Percentiles rank a stretch among this genome's conserved stretches.
Conservation (phyloP, 2,888 invertebrate genomes). For the Myathropa florea region DNA sequence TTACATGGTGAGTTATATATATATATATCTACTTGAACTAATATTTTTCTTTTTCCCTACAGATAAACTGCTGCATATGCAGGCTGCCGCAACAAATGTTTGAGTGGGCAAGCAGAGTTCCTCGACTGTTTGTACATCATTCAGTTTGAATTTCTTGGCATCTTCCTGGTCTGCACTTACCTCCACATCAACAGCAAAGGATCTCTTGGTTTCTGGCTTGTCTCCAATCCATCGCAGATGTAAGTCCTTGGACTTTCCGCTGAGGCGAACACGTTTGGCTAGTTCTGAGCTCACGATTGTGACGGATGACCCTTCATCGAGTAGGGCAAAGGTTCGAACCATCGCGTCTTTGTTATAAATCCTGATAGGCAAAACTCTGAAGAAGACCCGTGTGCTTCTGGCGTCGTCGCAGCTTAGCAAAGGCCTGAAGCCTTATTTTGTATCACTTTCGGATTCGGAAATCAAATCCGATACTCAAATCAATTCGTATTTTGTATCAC, state of each 20-base stretch:
- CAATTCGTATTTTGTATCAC: too few relatives aligned
- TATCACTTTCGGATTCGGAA: too few relatives aligned
- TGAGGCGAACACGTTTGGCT: background rate
- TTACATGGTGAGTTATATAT: too few relatives aligned
- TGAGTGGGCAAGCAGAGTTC: background rate
- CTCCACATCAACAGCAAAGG: background rate
- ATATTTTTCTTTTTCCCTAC: too few relatives aligned
- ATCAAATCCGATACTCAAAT: too few relatives aligned
- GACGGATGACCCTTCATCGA: background rate
- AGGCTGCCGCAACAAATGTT: too few relatives aligned
- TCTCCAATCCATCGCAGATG: background rate
- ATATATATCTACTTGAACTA: too few relatives aligned
- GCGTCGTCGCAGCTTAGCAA: background rate
- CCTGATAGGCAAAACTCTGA: too few relatives aligned
- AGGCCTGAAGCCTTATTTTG: background rate
- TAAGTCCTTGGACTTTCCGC: background rate
- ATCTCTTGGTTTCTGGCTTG: background rate
- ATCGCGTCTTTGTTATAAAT: background rate
- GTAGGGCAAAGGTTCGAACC: background rate
- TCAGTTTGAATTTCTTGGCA: background rate
- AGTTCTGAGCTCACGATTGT: background rate
- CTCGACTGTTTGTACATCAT: background rate
- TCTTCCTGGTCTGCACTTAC: background rate
- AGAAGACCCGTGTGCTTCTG: background rate
- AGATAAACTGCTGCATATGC: too few relatives aligned